Evolutionary conservation across 1,140 invertebrate genomes (phyloP).

Genomic region (Harlomillsia oculata): DNA sequence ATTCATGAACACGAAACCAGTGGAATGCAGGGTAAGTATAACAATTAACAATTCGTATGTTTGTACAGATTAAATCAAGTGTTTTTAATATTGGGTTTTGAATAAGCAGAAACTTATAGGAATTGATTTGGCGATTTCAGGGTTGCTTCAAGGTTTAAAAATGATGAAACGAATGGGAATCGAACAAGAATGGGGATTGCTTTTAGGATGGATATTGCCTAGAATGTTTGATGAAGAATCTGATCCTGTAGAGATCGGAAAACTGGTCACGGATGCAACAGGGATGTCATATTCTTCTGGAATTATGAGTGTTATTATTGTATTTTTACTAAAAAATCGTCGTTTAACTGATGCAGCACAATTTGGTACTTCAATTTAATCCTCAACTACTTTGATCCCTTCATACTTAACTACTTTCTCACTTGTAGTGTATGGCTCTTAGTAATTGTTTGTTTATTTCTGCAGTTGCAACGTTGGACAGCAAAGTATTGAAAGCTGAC

Average conservation of each 20-base stretch:
- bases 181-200: constrained; percentile 8
- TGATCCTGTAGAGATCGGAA: constrained; percentile 4
- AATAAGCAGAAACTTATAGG: too few relatives aligned
- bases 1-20: neutral
- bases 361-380: constrained; percentile 1
- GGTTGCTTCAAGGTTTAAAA: neutral
- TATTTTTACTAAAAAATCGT: constrained; percentile 7
- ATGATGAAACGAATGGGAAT: constrained; percentile 12
- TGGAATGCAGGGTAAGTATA: constrained; percentile 3
- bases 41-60: neutral
- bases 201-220: constrained; percentile 11
- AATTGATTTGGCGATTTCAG: too few relatives aligned
- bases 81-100: too few relatives aligned
- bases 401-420: constrained; percentile 3
- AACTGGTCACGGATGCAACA: constrained; percentile 1
- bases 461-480: constrained; percentile 1
- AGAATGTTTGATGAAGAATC: neutral
- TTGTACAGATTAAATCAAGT: too few relatives aligned
- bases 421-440: constrained; percentile 2
- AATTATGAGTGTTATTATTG: constrained; percentile 4
- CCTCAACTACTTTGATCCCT: neutral
- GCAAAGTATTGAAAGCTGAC: neutral
- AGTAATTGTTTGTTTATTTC: neutral
- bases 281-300: constrained; percentile 15
- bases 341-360: neutral